Base-by-base conservation (phyloP, 2,888 invertebrate species). In the Amorpha juglandis region DNA sequence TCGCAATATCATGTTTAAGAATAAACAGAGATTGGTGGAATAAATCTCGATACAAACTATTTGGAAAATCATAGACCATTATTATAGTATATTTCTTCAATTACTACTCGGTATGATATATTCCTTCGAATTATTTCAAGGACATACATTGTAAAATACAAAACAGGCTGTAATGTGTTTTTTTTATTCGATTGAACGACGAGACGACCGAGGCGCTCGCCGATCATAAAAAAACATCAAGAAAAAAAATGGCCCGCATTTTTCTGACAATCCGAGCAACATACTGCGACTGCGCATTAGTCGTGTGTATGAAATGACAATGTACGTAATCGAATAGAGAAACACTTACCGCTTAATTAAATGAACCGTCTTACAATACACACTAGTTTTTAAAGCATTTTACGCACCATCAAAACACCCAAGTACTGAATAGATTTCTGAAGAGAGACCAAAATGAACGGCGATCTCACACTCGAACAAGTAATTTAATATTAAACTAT, bases 361-460 rank as follows among this genome's bases (percentile, higher is more conserved):
- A 58, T 19, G 16, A 16, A 58, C 38, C 38, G 6, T 42, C 6
- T 58, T 42, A 63, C 65, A 69, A 74, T 73, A 68, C 69, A 69
- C 71, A 63, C 72, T 79, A 77, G 19, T 66, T 64, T 48, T 78
- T 81, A 81, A 79, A 81, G 81, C 81, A 77, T 80, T 71, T 76
- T 82, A 76, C 77, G 84, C 83, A 85, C 84, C 84, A 82, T 83
- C 70, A 73, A 77, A 70, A 73, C 69, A 67, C 70, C 47, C 55
- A 19, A 74, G 78, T 75, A 76, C 73, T 69, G 71, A 53, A 71
- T 55, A 66, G 58, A 66, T 63, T 67, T 62, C 66, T 62, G 66
- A 67, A 79, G 76, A 80, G 79, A 77, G 75, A 73, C 27, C 35
- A 55, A 53, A 64, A 4, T 42, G 33, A 33, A n/a, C 14, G 33